Evolutionary conservation across 2,888 invertebrate genomes (phyloP), one percentile per base, ranked within the genome.

Genomic region (Eupithecia pulchellata): DNA sequence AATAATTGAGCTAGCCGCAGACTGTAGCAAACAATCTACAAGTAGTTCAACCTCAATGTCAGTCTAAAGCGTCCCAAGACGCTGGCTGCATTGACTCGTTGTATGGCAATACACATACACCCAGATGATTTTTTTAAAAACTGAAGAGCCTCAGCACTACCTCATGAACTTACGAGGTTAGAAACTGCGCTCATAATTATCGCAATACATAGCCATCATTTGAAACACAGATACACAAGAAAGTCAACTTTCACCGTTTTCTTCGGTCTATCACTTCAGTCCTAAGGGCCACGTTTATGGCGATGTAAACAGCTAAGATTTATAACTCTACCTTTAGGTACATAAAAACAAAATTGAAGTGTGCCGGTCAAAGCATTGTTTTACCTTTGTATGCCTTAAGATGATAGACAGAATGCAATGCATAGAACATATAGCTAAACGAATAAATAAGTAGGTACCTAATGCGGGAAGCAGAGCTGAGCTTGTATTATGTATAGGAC

Each of bases 241-340:
- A 93, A 92, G 93, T 90, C 85, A 79, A 94, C 93, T 94, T 94
- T 94, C 93, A 90, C 93, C 91, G 52, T 25, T 89, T 89, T 91
- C 89, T 89, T 91, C 89, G 86, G 86, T 91, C 84, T 85, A 91
- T 92, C 91, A 92, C 90, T 89, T 92, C 89, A 83, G 85, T 86
- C 84, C 83, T 81, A 85, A 87, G 85, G 86, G 87, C 83, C 84
- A 74, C 73, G 79, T 89, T 85, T 85, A 86, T 86, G 80, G 80
- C 77, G 78, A 74, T 78, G 78, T 82, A 78, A 86, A 83, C 76
- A 78, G 78, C 72, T 65, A 72, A 78, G 76, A 80, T 80, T 82
- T 82, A 82, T 79, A 74, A 72, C 70, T 29, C 20, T 62, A 73
- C 65, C 61, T 61, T n/a, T n/a, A n/a, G n/a, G 30, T n/a, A 69